Evolutionary conservation across 2,797 vertebrate genomes (phyloP), one percentile per base, ranked within the genome.

Genomic region (Rousettus madagascariensis): DNA sequence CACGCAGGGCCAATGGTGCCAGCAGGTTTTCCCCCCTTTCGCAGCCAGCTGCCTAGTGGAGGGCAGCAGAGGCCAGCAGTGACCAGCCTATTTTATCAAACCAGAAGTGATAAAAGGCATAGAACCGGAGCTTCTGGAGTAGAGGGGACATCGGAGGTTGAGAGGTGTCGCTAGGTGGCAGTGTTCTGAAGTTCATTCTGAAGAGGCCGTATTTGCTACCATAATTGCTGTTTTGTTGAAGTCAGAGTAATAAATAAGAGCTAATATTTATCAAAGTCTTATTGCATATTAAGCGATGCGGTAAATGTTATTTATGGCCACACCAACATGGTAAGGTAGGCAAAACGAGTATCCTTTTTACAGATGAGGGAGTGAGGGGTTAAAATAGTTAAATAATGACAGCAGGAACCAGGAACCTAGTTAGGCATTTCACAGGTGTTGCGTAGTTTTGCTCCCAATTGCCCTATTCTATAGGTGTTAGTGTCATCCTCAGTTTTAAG

Each of bases 141-240:
- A 26, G 49, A 38, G 13, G 53, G 6, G n/a, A 68, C 1, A 4
- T 11, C 19, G 36, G 22, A 22, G 30, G 20, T 69, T n/a, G 2
- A 28, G 41, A 57, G 8, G 22, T 19, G 22, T 30, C 82, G 0
- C 96, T 88, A 95, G 94, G 79, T 74, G 97, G 91, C 94, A 91
- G 93, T 92, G 72, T 68, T 91, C 94, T 59, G 90, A 90, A 46
- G 69, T 46, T 41, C 66, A 2, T 30, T 68, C 20, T 8, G 51
- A 33, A 83, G 68, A 65, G 26, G 28, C 20, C 10, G 0, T 13
- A 28, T n/a, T 36, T 68, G 46, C 4, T 19, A 53, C 41, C 57
- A 28, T 0, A 20, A 28, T 7, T 41, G 75, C 69, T 43, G 13
- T 43, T 83, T 86, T 84, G 28, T 46, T 75, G 36, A 72, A 93